These are phyloP conservation scores for Meteorus sp. DNA, from an alignment of 1,140 invertebrate genomes.

Conservation along the genomic window DNA sequence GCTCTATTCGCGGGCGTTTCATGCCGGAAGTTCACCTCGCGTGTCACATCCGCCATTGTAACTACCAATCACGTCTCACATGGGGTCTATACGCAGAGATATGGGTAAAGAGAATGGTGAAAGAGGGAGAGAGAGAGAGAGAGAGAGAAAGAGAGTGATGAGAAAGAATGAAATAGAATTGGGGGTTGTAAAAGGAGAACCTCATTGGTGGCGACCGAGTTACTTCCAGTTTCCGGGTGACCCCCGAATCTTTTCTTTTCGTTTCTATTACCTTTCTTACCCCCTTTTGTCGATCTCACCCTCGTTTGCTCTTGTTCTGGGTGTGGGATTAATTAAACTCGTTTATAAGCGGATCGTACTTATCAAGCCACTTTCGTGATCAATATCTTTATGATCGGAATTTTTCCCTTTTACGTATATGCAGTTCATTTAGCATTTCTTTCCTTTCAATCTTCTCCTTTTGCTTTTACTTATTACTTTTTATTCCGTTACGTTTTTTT, in stretches of 20 bases:
- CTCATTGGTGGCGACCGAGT: conserved; percentile 25
- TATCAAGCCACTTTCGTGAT: conserved; percentile 20
- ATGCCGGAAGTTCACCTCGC: conserved; percentile 38
- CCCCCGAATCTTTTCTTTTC: no score
- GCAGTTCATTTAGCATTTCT: conserved; percentile 16
- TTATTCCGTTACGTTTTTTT: neutral
- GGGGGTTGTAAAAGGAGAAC: conserved; percentile 11
- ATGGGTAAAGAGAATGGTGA: neutral
- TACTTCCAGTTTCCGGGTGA: conserved; percentile 31
- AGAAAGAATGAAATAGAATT: neutral
- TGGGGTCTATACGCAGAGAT: neutral
- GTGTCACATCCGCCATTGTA: conserved; percentile 35
- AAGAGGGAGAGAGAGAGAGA: neutral
- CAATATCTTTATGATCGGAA: conserved; percentile 33
- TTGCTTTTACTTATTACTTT: neutral
- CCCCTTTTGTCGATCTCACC: no score
- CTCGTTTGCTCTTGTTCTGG: conserved; percentile 14
- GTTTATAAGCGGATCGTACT: conserved; percentile 25
- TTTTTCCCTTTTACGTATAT: conserved; percentile 3
- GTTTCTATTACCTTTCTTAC: no score
- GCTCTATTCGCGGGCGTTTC: conserved; percentile 24
- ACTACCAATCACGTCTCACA: conserved; percentile 37
- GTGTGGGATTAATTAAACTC: conserved; percentile 34
- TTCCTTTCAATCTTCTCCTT: neutral
- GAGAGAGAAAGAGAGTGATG: neutral